Evolutionary conservation across 1,140 invertebrate genomes (phyloP), one percentile per base, ranked within the genome.

Genomic region (Campoletis sonorensis): DNA sequence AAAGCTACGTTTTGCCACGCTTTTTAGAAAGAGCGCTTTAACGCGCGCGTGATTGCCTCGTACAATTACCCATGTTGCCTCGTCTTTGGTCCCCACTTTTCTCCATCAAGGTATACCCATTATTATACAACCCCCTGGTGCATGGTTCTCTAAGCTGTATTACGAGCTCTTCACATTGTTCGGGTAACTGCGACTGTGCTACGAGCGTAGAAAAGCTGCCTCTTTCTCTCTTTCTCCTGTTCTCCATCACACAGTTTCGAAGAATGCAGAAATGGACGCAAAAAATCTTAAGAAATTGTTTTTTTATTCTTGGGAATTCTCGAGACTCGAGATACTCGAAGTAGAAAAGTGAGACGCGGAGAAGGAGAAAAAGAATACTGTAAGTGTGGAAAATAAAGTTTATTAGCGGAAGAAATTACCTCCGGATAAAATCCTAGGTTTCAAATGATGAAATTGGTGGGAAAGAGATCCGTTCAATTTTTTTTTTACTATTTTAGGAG

Each of bases 21-120:
- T 87, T 87, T 87, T 87, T 87, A 87, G 82, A 81, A 80, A 84
- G 84, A 87, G 84, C 86, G 85, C 81, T 81, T 83, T 87, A 87
- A 87, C 86, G 85, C 79, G 85, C 81, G 73, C 83, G 81, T 87
- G 86, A 87, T 87, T 87, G 84, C 86, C 85, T 87, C 83, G 85
- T 86, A 87, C 86, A 86, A 87, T 87, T 87, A 86, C 86, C 85
- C 84, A 81, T 83, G 78, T 64, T 82, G 68, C 84, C 81, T 77
- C 78, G 68, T 75, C 79, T 75, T 54, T 76, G 68, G 21, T 7
- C 71, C 33, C 40, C 68, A 26, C 51, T 7, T 61, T 26, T 21
- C 58, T 45, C 13, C 11, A 45, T 45, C 40, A 45, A 45, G 40
- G 8, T 23, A 15, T 37, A 23, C 37, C 71, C 33, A 15, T 54